phyloP scores from a whole-genome alignment of 2,888 invertebrate species.

The Phaonia tiefii region DNA sequence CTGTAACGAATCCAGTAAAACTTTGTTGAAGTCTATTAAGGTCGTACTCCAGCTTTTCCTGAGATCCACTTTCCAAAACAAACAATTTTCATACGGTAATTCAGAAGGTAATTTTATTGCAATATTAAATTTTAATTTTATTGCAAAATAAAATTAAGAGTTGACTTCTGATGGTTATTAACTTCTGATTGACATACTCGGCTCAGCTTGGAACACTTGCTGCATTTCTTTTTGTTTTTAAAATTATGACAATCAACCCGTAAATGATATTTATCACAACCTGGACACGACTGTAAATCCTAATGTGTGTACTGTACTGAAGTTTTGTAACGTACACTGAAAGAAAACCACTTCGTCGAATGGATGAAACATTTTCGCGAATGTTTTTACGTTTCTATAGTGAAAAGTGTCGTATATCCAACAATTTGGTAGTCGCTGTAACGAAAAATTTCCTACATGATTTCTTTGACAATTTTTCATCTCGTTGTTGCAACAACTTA shows the following conservation, averaged over 20 bases:
- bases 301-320: background rate
- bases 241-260: slow-evolving; percentile 23
- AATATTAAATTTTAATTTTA: background rate
- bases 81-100: background rate
- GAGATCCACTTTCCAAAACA: too few species aligned
- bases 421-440: too few species aligned
- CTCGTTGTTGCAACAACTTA: too few species aligned
- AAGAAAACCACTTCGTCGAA: too few species aligned
- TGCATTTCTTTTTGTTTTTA: slow-evolving; percentile 33
- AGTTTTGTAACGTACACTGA: too few species aligned
- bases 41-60: too few species aligned
- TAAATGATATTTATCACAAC: slow-evolving; percentile 39
- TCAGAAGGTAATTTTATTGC: background rate
- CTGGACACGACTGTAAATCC: slow-evolving; percentile 33
- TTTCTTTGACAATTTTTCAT: too few species aligned
- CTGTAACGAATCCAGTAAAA: too few species aligned
- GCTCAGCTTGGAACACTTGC: slow-evolving; percentile 30
- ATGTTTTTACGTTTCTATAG: too few species aligned
- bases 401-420: too few species aligned
- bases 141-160: background rate
- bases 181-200: slow-evolving; percentile 50
- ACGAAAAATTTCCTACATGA: too few species aligned
- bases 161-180: background rate
- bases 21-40: background rate
- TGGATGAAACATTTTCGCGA: too few species aligned